Base-by-base conservation (phyloP, 2,888 invertebrate genomes). In the Aphodius granarius region DNA sequence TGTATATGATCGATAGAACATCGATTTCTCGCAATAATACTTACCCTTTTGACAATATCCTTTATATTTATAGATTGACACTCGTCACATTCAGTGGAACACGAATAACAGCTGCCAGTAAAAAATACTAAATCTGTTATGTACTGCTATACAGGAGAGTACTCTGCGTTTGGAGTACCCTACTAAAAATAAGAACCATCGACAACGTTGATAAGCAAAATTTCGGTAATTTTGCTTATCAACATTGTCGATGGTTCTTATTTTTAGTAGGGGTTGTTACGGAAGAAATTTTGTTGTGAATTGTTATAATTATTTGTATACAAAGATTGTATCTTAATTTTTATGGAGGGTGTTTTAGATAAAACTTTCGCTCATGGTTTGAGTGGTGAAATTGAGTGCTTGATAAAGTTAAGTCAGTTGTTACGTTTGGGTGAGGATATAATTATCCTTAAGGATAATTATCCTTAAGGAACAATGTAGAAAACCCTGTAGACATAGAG, bases 21-120 rank as follows among this genome's bases (percentile, higher is more conserved):
- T n/a, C n/a, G n/a, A n/a, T n/a, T n/a, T n/a, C n/a, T n/a, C n/a
- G n/a, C n/a, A n/a, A n/a, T n/a, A n/a, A 22, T 66, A 76, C 82
- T 80, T 79, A 87, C 86, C 79, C 83, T 85, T 76, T 82, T 79
- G 2, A 86, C 85, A 65, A 84, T 79, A 76, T 84, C 81, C 1
- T 80, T 79, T 65, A 86, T 85, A 81, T 87, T 85, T 72, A 87
- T 78, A 63, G 78, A 79, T 23, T 83, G 80, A 78, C 87, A 87
- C 76, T 83, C 81, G 19, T 81, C 78, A 75, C 88, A 89, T 21
- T 86, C 82, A 15, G 85, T 79, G 43, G 82, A 83, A 79, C 89
- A 89, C 6, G 88, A 85, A 78, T 87, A 88, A 81, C 89, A 89
- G 72, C 86, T 87, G 1, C 89, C 89, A 23, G 88, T 87, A 79